Base-by-base conservation (phyloP, 2,113 vertebrate species). In the Saguinus midas region DNA sequence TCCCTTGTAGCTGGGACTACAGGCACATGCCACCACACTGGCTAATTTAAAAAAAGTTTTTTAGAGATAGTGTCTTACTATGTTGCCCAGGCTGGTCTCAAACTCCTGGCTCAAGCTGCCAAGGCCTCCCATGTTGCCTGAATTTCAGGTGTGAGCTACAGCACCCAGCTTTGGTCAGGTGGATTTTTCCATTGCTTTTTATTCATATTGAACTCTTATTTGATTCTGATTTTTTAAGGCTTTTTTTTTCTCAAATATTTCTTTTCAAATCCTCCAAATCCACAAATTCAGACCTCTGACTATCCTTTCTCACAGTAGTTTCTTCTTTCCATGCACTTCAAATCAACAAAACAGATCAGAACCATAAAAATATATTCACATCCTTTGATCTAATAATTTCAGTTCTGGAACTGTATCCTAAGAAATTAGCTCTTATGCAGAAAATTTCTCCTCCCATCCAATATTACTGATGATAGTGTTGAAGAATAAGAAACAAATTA, bases 391-490 rank as follows among this genome's bases (percentile, higher is more conserved):
- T 13, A 87, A 21, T 82, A 83, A 80, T 61, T 86, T 13, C 20
- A 57, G 64, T 94, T 86, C 58, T 82, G 79, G 73, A 95, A 78
- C 43, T 57, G 45, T 20, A 25, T 55, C 27, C 18, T 90, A 76
- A 87, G 52, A 70, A 84, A 61, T 84, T 48, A 84, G 18, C 64
- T 93, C 37, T 82, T 64, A 14, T 70, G 32, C 50, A 70, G 13
- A 76, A 43, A 92, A 13, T 58, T 86, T 76, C 18, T 20, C 37
- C 35, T 96, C 45, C 16, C 20, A n/a, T 9, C 21, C 10, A 73
- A 61, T 43, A 64, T 72, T 96, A 92, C 40, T 87, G 66, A 82
- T 86, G 50, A 72, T 79, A 92, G n/a, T 86, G 55, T n/a, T 86
- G 58, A 64, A 76, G 66, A 96, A 83, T 8, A 79, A 45, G 25